phyloP scores from a whole-genome alignment of 2,888 invertebrate genomes.

The Pyrocoelia pectoralis region DNA sequence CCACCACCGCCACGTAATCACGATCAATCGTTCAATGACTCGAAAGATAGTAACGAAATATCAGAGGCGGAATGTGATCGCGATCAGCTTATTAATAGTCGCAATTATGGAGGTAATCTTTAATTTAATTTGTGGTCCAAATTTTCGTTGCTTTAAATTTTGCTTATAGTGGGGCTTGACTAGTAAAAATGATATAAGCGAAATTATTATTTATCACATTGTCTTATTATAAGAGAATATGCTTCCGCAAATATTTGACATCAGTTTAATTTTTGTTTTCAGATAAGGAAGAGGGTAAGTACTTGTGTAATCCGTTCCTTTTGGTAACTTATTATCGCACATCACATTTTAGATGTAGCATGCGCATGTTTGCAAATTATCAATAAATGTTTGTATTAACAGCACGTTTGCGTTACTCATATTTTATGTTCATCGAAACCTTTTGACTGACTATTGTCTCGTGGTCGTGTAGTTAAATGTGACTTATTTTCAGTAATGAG shows the following conservation, averaged over 20 bases:
- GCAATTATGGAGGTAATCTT: slow-evolving; percentile 84
- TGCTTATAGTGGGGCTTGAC: slow-evolving; percentile 26
- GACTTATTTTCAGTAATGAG: slow-evolving; percentile 70
- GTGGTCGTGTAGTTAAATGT: slow-evolving; percentile 63
- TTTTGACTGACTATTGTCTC: slow-evolving; percentile 58
- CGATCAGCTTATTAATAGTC: slow-evolving; percentile 76
- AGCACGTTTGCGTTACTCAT: slow-evolving; percentile 49
- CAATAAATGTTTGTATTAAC: slow-evolving; percentile 54
- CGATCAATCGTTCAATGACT: slow-evolving; percentile 87
- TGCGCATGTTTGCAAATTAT: slow-evolving; percentile 35
- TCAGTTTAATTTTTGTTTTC: slow-evolving; percentile 51
- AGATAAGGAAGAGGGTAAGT: slow-evolving; percentile 62
- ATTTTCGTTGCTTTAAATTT: slow-evolving; percentile 24
- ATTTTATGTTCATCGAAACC: slow-evolving; percentile 52
- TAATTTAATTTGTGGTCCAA: neutral
- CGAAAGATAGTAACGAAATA: slow-evolving; percentile 93
- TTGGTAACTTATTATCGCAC: slow-evolving; percentile 14
- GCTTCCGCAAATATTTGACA: slow-evolving; percentile 33
- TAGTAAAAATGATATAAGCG: neutral
- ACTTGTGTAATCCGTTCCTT: slow-evolving; percentile 1
- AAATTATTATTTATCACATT: neutral
- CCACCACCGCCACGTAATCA: slow-evolving; percentile 85
- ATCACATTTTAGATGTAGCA: slow-evolving; percentile 15
- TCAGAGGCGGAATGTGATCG: slow-evolving; percentile 94
- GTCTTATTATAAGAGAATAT: slow-evolving; percentile 27